Conservation (phyloP, 1,140 invertebrate genomes). For the Temnothorax longispinosus region DNA sequence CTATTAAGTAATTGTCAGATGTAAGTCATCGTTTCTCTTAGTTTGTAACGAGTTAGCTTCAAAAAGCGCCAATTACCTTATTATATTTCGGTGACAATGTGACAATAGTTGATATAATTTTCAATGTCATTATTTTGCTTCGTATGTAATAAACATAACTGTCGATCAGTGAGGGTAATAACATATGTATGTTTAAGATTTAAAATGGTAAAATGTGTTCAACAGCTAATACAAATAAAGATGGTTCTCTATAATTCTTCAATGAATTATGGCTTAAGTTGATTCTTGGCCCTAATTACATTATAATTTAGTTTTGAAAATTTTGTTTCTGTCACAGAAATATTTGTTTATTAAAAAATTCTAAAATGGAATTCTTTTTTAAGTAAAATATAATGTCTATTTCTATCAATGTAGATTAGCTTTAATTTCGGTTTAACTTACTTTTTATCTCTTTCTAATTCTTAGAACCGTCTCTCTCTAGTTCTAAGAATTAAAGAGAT, state of each 20-base stretch:
- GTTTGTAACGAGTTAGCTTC: constrained; percentile 39
- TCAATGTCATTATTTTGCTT: constrained; percentile 48
- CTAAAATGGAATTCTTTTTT: too few relatives aligned
- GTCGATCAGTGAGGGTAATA: constrained; percentile 53
- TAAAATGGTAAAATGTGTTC: constrained; percentile 63
- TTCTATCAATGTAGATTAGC: too few relatives aligned
- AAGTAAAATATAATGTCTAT: too few relatives aligned
- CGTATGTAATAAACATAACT: constrained; percentile 32
- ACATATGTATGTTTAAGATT: constrained; percentile 56
- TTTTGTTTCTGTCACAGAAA: not conserved
- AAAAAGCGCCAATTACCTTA: constrained; percentile 1
- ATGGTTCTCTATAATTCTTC: constrained; percentile 54
- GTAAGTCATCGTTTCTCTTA: constrained; percentile 16
- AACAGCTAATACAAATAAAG: constrained; percentile 61
- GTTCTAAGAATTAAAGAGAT: too few relatives aligned
- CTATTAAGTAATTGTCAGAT: constrained; percentile 30
- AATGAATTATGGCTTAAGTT: not conserved
- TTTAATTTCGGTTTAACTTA: too few relatives aligned
- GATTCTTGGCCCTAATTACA: not conserved
- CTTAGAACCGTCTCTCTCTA: too few relatives aligned
- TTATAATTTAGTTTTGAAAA: too few relatives aligned
- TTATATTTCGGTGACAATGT: constrained; percentile 35
- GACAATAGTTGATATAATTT: constrained; percentile 39
- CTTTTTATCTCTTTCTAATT: too few relatives aligned
- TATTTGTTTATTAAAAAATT: not conserved